These are phyloP conservation scores for Myioborus miniatus DNA, from an alignment of 2,797 vertebrate genomes.

Conservation along the genomic window DNA sequence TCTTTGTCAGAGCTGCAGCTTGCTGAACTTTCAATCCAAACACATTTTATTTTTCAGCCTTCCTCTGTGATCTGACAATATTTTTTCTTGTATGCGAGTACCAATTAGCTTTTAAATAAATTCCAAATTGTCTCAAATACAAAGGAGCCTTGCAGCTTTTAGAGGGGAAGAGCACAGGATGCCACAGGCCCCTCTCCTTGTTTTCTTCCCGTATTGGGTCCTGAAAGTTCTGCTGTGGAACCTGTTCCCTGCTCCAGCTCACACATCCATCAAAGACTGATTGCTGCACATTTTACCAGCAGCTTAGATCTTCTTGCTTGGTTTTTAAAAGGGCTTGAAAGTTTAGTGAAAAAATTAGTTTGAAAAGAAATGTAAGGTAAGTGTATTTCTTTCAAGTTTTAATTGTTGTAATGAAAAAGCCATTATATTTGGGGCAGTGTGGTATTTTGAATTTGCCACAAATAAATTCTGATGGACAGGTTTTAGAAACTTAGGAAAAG, in stretches of 20 bases:
- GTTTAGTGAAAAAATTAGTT: not conserved
- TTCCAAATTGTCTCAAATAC: not conserved
- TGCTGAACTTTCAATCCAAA: not conserved
- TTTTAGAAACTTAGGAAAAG: not conserved
- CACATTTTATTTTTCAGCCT: not conserved
- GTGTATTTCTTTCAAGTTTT: not conserved
- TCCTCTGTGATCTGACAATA: not conserved
- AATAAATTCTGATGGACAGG: not conserved
- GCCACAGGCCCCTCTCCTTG: not conserved
- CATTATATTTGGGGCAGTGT: not conserved
- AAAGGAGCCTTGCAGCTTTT: not conserved
- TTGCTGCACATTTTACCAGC: not conserved
- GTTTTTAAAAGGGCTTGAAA: not conserved
- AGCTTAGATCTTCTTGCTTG: not conserved
- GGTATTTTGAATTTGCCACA: not conserved
- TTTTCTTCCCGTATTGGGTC: not conserved
- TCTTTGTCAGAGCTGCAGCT: not conserved
- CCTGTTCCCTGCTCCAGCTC: not conserved
- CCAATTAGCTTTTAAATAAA: not conserved
- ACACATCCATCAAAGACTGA: not conserved
- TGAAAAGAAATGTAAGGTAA: not conserved
- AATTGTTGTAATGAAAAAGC: not conserved
- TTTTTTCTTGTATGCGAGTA: not conserved
- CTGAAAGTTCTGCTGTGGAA: not conserved
- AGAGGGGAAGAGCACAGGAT: not conserved